Evolutionary conservation across 2,888 invertebrate genomes (phyloP), one percentile per base, ranked within the genome.

Genomic region (Lissonota sp.): DNA sequence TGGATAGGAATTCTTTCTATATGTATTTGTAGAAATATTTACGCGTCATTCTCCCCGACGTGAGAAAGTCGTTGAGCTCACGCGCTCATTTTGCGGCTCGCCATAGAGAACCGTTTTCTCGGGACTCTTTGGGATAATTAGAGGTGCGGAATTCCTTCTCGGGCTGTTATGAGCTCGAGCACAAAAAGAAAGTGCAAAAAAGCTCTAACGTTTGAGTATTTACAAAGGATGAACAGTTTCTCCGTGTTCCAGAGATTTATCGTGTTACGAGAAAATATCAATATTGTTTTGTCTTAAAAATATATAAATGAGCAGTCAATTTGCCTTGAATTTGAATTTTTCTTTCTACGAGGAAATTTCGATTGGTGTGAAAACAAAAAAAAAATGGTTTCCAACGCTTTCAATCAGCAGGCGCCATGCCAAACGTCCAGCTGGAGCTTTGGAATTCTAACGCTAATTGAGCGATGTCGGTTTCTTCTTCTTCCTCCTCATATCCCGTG

Each of bases 21-120:
- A 86, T 51, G 70, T 63, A 44, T 69, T 74, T 72, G 73, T 73
- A 73, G 76, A 79, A 82, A 83, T 82, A 78, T 69, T 71, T 72
- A 63, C 69, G 79, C 85, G 84, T 86, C 87, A 84, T 76, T 80
- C 77, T 82, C 67, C 80, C 71, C 75, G 73, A 89, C 86, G 87
- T 85, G 88, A 89, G 88, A 89, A 89, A 89, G 87, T 87, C 84
- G 79, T 79, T 72, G 78, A 81, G 64, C 39, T 51, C 69, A 42
- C 62, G 69, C 44, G 42, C 51, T 46, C 62, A 14, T 14, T 46
- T 39, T 55, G 55, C n/a, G 63, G 51, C 66, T 58, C 37, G 7
- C 12, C 26, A 26, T 26, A 0, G 75, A 40, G 75, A 73, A 69
- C 62, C 69, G 80, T 84, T 83, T 84, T 84, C 80, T 78, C 75